phyloP scores from a whole-genome alignment of 2,113 vertebrate species.

The Canis aureus region DNA sequence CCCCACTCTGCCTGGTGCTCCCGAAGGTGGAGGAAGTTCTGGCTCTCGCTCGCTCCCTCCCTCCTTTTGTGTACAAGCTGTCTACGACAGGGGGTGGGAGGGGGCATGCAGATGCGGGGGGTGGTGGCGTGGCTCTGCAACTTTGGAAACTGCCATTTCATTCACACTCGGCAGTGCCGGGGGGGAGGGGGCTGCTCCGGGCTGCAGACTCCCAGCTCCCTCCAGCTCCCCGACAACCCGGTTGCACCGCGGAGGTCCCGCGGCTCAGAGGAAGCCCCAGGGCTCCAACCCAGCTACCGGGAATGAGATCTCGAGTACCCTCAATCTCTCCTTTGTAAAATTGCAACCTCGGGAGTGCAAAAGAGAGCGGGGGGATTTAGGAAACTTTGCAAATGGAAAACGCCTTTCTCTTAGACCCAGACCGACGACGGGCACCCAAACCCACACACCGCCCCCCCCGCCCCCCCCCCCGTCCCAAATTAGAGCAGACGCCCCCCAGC shows the following conservation, averaged over 20 bases:
- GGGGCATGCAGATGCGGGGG: constrained; percentile 75
- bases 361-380: neutral
- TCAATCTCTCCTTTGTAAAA: neutral
- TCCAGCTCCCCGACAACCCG: neutral
- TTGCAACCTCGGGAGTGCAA: constrained; percentile 5
- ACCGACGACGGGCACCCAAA: neutral
- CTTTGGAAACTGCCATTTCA: constrained; percentile 82
- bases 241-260: neutral
- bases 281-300: neutral
- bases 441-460: neutral
- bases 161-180: constrained; percentile 77
- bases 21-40: constrained; percentile 72
- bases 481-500: neutral
- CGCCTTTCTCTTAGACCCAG: neutral
- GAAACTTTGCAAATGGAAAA: constrained; percentile 75
- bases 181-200: constrained; percentile 43
- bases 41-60: constrained; percentile 40
- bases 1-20: neutral
- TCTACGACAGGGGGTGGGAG: constrained; percentile 69
- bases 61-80: constrained; percentile 82
- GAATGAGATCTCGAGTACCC: neutral
- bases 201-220: constrained; percentile 56
- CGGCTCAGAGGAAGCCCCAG: neutral
- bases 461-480: neutral
- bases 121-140: constrained; percentile 67